Conservation (phyloP, 2,888 invertebrate genomes). For the Eubasilissa splendida region DNA sequence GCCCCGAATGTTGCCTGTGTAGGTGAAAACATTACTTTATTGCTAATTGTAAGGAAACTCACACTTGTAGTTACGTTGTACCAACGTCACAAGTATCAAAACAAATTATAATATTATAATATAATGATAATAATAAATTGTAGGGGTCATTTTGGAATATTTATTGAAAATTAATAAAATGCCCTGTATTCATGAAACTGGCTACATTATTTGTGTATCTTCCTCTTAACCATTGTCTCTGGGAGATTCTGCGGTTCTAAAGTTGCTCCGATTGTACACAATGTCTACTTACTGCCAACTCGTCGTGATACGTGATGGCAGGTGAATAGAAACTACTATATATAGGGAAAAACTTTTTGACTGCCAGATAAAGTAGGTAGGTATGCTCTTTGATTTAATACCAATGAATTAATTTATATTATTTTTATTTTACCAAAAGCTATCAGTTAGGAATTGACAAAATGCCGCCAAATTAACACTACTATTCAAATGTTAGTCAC, state of each 20-base stretch:
- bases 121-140: constrained; percentile 56
- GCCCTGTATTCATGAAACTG: constrained; percentile 58
- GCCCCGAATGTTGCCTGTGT: constrained; percentile 55
- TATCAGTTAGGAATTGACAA: too few relatives aligned
- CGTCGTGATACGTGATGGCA: neutral
- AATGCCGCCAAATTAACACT: too few relatives aligned
- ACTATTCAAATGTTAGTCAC: too few relatives aligned
- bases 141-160: constrained; percentile 59
- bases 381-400: too few relatives aligned
- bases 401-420: too few relatives aligned
- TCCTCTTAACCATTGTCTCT: neutral
- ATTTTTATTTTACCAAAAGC: too few relatives aligned
- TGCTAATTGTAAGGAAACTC: constrained; percentile 57
- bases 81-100: constrained; percentile 59
- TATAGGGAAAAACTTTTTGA: neutral
- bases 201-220: constrained; percentile 18
- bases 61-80: constrained; percentile 59
- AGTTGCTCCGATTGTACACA: too few relatives aligned
- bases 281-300: neutral
- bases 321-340: neutral
- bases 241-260: too few relatives aligned
- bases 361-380: too few relatives aligned
- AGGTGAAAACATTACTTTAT: constrained; percentile 57
- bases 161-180: constrained; percentile 59
- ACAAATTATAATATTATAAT: constrained; percentile 58